Conservation (phyloP, 92 coral and sea anemone species). For the Zoanthus sociatus region DNA sequence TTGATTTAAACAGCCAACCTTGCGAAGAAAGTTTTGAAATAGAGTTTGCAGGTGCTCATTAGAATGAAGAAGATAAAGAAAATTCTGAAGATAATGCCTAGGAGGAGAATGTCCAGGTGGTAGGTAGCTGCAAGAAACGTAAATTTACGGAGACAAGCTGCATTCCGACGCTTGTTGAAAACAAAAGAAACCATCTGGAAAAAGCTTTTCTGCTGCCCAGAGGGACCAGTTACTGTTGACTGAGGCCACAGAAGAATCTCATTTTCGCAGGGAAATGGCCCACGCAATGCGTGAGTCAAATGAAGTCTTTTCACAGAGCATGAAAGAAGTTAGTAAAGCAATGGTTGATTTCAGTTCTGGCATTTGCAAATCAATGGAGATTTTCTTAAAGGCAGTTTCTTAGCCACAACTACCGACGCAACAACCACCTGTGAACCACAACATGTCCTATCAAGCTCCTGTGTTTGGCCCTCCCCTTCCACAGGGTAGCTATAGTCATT, state of each 20-base stretch:
- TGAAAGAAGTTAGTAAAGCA: slow-evolving; percentile 54
- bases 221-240: slow-evolving; percentile 60
- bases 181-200: slow-evolving; percentile 67
- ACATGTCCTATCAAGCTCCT: neutral
- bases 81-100: no score
- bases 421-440: slow-evolving; percentile 12
- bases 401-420: slow-evolving; percentile 35
- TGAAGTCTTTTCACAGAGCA: slow-evolving; percentile 44
- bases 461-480: no score
- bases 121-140: neutral
- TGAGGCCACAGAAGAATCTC: slow-evolving; percentile 71
- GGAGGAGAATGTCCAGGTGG: neutral
- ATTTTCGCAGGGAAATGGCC: slow-evolving; percentile 54
- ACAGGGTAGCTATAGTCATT: no score
- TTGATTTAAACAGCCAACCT: neutral
- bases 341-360: slow-evolving; percentile 60
- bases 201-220: slow-evolving; percentile 58
- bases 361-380: slow-evolving; percentile 60
- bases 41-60: no score
- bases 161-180: no score
- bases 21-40: no score
- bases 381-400: slow-evolving; percentile 42
- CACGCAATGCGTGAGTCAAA: slow-evolving; percentile 66
- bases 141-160: neutral
- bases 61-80: no score